Conservation (phyloP, 2,797 vertebrate species). For the Craterocephalus amniculus region DNA sequence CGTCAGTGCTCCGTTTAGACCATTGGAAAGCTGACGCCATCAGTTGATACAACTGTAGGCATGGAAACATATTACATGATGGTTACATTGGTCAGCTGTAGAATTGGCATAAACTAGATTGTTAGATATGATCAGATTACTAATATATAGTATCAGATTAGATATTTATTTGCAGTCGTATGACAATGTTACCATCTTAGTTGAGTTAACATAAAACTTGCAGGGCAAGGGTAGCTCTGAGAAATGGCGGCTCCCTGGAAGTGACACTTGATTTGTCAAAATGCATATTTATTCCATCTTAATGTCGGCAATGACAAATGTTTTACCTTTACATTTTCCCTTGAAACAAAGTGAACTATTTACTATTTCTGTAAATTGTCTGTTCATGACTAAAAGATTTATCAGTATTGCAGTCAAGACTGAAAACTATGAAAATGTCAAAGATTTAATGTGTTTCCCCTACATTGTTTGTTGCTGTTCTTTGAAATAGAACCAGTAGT, state of each 20-base stretch:
- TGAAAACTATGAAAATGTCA: background rate
- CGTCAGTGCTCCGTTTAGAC: background rate
- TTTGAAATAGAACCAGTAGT: too few relatives aligned
- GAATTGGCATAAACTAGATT: background rate
- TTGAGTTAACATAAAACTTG: background rate
- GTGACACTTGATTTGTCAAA: background rate
- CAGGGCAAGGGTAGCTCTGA: background rate
- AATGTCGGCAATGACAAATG: background rate
- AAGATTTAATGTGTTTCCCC: background rate
- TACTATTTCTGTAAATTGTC: background rate
- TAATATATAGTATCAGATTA: background rate
- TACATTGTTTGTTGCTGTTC: background rate
- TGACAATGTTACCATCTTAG: too few relatives aligned
- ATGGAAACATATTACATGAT: background rate
- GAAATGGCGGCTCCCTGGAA: background rate
- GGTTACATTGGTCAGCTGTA: background rate
- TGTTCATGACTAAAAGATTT: background rate
- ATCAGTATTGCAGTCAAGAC: background rate
- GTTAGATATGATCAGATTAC: background rate
- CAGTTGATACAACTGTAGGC: too few relatives aligned
- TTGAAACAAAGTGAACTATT: background rate
- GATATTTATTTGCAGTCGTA: background rate
- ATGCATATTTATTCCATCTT: background rate
- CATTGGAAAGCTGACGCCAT: background rate
- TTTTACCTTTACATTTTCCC: background rate